A percentile compares a stretch with the other conserved stretches of the same genome.
Evolutionary conservation across 2,888 invertebrate genomes (phyloP).

Genomic region (Tenthredo amoena): DNA sequence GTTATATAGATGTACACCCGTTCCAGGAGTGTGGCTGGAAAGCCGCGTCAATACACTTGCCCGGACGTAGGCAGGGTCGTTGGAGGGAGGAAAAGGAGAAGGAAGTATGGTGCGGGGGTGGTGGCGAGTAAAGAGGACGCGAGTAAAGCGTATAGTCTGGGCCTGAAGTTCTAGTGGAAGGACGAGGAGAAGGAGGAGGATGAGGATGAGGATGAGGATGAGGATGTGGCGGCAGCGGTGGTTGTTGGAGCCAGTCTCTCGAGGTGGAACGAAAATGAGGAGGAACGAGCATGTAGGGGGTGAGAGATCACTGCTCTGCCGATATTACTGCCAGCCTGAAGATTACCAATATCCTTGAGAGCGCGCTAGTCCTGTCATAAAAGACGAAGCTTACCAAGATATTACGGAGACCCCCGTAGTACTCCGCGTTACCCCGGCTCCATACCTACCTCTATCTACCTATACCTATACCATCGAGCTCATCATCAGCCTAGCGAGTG

Average conservation of each 20-base stretch:
- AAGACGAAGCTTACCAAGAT: slow-evolving; percentile 77
- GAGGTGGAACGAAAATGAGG: slow-evolving; percentile 55
- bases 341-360: slow-evolving; percentile 78
- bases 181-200: slow-evolving; percentile 48
- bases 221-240: slow-evolving; percentile 47
- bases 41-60: slow-evolving; percentile 73
- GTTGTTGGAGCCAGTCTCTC: slow-evolving; percentile 52
- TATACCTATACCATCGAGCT: not conserved
- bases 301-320: slow-evolving; percentile 77
- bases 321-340: slow-evolving; percentile 76
- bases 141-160: slow-evolving; percentile 45
- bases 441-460: not conserved
- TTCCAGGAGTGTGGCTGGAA: slow-evolving; percentile 71
- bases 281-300: slow-evolving; percentile 58
- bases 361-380: slow-evolving; percentile 76
- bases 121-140: slow-evolving; percentile 29
- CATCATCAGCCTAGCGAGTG: slow-evolving; percentile 11
- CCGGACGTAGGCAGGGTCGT: slow-evolving; percentile 62
- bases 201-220: slow-evolving; percentile 18
- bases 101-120: slow-evolving; percentile 57
- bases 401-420: slow-evolving; percentile 68
- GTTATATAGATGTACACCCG: slow-evolving; percentile 44
- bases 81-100: slow-evolving; percentile 54
- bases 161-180: slow-evolving; percentile 21
- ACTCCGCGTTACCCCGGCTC: not conserved